Percentiles rank a stretch among this genome's conserved stretches.
Conservation (phyloP, 2,113 vertebrate genomes). For the Balaeniceps rex region DNA sequence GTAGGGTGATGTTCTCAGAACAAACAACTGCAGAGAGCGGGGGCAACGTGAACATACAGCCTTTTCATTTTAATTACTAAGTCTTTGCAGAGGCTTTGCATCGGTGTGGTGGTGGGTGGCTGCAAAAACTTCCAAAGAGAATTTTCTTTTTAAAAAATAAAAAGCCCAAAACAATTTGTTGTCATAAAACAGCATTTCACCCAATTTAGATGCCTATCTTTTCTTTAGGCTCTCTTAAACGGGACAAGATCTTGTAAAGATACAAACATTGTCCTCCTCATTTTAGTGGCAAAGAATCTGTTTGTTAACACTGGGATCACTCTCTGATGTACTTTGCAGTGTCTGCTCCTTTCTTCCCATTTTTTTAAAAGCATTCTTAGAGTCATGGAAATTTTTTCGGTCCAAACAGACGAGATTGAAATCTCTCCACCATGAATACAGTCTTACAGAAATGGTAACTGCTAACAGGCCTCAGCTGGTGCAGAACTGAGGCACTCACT, state of each 20-base stretch:
- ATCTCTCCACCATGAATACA: background rate
- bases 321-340: background rate
- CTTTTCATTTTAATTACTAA: background rate
- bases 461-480: background rate
- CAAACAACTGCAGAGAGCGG: background rate
- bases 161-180: background rate
- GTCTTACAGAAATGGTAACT: background rate
- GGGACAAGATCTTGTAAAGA: slow-evolving; percentile 52
- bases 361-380: background rate
- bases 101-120: background rate
- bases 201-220: background rate
- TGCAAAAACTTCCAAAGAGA: background rate
- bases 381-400: background rate
- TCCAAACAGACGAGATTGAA: background rate
- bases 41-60: background rate
- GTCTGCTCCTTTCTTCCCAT: background rate
- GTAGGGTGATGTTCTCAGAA: background rate
- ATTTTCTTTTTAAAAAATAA: background rate
- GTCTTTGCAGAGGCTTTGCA: background rate
- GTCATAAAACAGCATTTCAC: slow-evolving; percentile 17
- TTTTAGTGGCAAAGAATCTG: background rate
- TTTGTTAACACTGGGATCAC: background rate
- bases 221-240: slow-evolving; percentile 15
- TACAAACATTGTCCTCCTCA: slow-evolving; percentile 7
- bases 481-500: background rate